Evolutionary conservation across 1,140 invertebrate species (phyloP), one percentile per base, ranked within the genome.

Genomic region (Rhagoletis zephyria): DNA sequence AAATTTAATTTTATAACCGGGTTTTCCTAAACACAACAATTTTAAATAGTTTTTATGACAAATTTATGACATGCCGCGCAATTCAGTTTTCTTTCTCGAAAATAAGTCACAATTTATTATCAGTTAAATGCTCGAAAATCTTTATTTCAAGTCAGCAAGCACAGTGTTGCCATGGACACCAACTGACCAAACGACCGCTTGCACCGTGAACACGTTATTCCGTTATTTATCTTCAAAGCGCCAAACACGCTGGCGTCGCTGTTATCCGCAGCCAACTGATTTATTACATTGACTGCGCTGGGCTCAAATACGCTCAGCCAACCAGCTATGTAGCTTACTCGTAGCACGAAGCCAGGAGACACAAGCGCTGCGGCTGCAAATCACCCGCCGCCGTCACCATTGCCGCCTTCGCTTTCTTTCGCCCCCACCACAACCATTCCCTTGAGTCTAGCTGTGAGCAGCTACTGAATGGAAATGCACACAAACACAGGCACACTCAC

Each of bases 121-220:
- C 16, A 0, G 30, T 9, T 7, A 81, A 81, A 81, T 19, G 56
- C 56, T 81, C 74, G 9, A 59, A 81, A 81, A 59, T 59, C 30
- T 74, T 2, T 12, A 19, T 81, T 81, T 14, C 16, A 56, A 48
- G 19, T 4, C 70, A 74, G 48, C 42, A 30, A 40, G 63, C 63
- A 64, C 5, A 42, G 65, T 67, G 65, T 67, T 67, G 65, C n/a
- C 65, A 19, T 63, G 61, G 30, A 48, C 45, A 74, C 16, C 45
- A 81, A 81, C 74, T 81, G 74, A 56, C 74, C 74, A 81, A 81
- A 81, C 74, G n/a, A 81, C 74, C 74, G 74, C 56, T 81, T 67
- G 4, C 16, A 67, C 64, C 64, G 64, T 67, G 30, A 81, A 30
- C 74, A 81, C 74, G 74, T 81, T 81, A 59, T 59, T 81, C 45